Base-by-base conservation (phyloP, 2,113 vertebrate genomes). In the Alexandromys fortis region DNA sequence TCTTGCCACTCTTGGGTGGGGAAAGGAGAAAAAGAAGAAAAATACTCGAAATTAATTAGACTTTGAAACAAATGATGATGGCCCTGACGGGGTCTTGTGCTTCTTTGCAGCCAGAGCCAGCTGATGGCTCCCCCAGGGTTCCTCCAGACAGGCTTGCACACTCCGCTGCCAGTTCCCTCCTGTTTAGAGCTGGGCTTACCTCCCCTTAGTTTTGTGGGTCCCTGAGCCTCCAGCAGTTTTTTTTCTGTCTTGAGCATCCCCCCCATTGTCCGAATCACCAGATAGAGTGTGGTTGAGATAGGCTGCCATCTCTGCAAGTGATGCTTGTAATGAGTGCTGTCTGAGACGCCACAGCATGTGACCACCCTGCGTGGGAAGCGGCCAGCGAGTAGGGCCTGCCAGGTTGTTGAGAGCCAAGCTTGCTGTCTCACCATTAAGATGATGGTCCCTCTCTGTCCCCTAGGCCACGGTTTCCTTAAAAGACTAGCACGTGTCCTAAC, bases 161-260 rank as follows among this genome's bases (percentile, higher is more conserved):
- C 0, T 0, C 26, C 4, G 55, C 8, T 30, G 4, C 10, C 0
- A 0, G 11, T 3, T 28, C 17, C 24, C 45, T 26, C 75, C 70
- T 68, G 7, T 63, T 14, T 19, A 11, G 67, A 63, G 55, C 42
- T 58, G 0, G 1, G 1, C n/a, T 63, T 4, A 0, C 65, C 63
- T 61, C 28, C 1, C 73, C 49, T 2, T 11, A 0, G 35, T 42
- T 38, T 5, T 14, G 26, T 67, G 67, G 24, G 85, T 33, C 47
- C 5, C 30, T 72, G 63, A 86, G 9, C 86, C 73, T 79, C 76
- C 7, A 3, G 33, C 19, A 0, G 0, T 49, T 81, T 86, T 61
- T 61, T 30, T 52, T 89, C 55, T 7, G 33, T n/a, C 70, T 93
- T 38, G 30, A 82, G 30, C 17, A 33, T 3, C 7, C n/a, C 65